Evolutionary conservation across 2,797 vertebrate species (phyloP).

Genomic region (Rhadinocentrus ornatus): DNA sequence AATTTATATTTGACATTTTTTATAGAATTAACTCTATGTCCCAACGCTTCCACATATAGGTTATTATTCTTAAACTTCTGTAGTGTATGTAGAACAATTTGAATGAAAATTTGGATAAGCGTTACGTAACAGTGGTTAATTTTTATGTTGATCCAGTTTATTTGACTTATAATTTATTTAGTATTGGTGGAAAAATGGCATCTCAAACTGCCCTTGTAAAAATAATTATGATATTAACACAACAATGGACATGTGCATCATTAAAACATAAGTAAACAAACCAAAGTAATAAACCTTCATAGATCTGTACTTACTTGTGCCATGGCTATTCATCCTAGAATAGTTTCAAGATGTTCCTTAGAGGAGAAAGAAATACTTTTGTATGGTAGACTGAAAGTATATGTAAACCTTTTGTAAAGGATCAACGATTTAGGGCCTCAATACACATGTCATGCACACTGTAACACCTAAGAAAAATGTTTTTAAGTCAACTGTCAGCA

Average conservation of each 20-base stretch:
- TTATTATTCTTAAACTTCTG: no score
- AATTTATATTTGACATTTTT: no score
- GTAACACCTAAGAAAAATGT: constrained; percentile 61
- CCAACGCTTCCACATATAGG: no score
- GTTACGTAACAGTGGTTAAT: no score
- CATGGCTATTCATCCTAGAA: constrained; percentile 67
- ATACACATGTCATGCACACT: constrained; percentile 47
- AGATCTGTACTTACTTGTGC: constrained; percentile 53
- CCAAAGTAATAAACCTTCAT: neutral
- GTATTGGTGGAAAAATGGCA: no score
- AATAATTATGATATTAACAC: neutral
- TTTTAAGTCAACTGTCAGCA: constrained; percentile 46
- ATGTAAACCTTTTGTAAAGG: constrained; percentile 48
- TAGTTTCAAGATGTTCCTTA: constrained; percentile 73
- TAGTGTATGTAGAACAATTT: no score
- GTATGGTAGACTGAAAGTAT: constrained; percentile 46
- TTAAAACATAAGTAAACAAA: neutral
- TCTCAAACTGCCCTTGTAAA: neutral
- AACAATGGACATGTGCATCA: neutral
- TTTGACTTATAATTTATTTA: no score
- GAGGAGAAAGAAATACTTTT: constrained; percentile 27
- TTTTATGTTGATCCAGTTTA: no score
- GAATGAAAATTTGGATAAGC: no score
- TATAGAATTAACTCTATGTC: no score
- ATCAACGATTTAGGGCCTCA: constrained; percentile 60